A percentile compares a stretch with the other conserved stretches of the same genome.
phyloP scores from a whole-genome alignment of 2,113 vertebrate species.

The Heptranchias perlo region DNA sequence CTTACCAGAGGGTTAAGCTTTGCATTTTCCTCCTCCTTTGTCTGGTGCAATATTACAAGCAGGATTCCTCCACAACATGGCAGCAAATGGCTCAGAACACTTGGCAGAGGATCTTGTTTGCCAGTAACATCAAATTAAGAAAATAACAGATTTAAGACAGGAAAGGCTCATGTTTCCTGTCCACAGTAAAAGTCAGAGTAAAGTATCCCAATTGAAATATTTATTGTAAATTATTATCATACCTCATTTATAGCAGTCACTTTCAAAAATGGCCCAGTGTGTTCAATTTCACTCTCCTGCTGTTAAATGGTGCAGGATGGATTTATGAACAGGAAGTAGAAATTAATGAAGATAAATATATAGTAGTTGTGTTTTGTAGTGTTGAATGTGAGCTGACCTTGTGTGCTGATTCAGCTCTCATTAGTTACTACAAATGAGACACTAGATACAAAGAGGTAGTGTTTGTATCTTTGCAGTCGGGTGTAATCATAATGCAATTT shows the following conservation, averaged over 20 bases:
- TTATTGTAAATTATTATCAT: not conserved
- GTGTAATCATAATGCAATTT: not conserved
- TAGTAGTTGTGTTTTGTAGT: not conserved
- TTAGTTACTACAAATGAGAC: not conserved
- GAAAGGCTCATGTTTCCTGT: not conserved
- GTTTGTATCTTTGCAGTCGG: not conserved
- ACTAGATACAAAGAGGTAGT: not conserved
- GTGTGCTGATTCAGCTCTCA: not conserved
- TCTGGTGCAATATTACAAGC: not conserved
- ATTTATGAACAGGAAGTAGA: not conserved
- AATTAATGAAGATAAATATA: not conserved
- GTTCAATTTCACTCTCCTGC: not conserved
- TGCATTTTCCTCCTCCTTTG: not conserved
- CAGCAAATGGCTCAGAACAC: not conserved
- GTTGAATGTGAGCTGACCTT: not conserved
- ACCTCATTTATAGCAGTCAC: not conserved
- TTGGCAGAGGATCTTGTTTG: not conserved
- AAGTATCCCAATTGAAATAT: not conserved
- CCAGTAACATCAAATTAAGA: not conserved
- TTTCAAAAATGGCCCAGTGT: not conserved
- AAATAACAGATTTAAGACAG: not conserved
- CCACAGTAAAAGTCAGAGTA: not conserved
- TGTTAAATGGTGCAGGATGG: not conserved
- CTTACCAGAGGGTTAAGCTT: not conserved
- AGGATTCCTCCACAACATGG: not conserved